These are phyloP conservation scores for Drosophila seclusa DNA, from an alignment of 2,888 invertebrate species.

Conservation along the genomic window DNA sequence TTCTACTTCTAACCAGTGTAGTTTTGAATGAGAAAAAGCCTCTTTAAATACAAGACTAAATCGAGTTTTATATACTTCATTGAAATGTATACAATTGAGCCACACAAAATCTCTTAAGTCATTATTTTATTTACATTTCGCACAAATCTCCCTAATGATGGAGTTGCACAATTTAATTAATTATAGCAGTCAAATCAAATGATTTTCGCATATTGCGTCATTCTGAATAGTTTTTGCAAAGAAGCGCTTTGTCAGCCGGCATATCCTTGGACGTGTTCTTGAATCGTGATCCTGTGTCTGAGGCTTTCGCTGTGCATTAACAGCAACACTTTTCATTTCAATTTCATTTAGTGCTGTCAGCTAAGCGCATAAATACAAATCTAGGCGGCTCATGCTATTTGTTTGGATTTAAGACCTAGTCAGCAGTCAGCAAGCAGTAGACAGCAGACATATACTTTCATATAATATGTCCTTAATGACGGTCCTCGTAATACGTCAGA, in stretches of 20 bases:
- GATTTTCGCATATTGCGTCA: constrained; percentile 27
- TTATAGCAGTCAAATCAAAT: constrained; percentile 16
- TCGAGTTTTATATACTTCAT: not conserved
- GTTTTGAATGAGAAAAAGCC: not conserved
- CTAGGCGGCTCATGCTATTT: constrained; percentile 12
- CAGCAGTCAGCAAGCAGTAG: not conserved
- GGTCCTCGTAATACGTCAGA: constrained; percentile 32
- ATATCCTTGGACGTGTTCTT: constrained; percentile 16
- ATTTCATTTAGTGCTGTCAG: constrained; percentile 31
- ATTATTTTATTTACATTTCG: not conserved
- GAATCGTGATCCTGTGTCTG: not conserved
- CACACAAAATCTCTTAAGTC: not conserved
- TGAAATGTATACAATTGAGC: not conserved
- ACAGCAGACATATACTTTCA: constrained; percentile 14
- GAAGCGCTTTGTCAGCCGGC: not conserved
- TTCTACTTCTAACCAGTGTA: not conserved
- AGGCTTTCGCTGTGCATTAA: constrained; percentile 30
- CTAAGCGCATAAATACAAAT: constrained; percentile 39
- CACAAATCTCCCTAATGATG: not conserved
- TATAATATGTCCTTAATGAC: constrained; percentile 31
- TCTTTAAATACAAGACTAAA: not conserved
- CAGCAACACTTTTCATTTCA: constrained; percentile 40
- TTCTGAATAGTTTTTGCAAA: constrained; percentile 16
- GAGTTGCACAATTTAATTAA: constrained; percentile 16
- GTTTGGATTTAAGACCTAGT: not conserved